Evolutionary conservation across 2,797 vertebrate species (phyloP), one percentile per base, ranked within the genome.

Genomic region (Garrulus glandarius): DNA sequence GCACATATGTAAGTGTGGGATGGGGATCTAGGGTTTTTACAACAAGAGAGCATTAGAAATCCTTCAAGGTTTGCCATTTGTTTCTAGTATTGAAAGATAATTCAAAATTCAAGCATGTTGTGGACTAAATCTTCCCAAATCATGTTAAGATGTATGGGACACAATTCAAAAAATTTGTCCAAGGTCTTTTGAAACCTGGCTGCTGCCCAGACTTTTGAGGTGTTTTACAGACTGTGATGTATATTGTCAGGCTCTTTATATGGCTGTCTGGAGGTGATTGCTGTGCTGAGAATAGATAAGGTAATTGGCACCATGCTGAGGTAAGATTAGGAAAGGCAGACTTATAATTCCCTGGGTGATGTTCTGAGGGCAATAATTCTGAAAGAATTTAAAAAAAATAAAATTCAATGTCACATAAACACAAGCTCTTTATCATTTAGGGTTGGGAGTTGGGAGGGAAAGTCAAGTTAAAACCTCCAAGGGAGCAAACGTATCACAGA

Each of bases 201-300:
- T 69, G 26, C 26, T 65, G 44, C 72, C 63, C 83, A 95, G 84
- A 49, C 18, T 85, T 91, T 71, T 85, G 56, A 85, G 61, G 72
- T 90, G 53, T 78, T 88, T 81, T 78, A 47, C 36, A 86, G 72
- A 86, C 30, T 72, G 23, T 49, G 50, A 92, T 90, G 43, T 64
- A 39, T 71, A 85, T 57, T 83, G 82, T 84, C 69, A 90, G 39
- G 52, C 12, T 84, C 80, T 86, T 95, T 84, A 65, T 90, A 75
- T 41, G 61, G 39, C 39, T 2, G 29, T 82, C 80, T 95, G 76
- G 72, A 93, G 50, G 65, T 88, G 85, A 82, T 34, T 63, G n/a
- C 46, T 92, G 36, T 90, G 80, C 77, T 92, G 69, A 90, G 87
- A 92, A 86, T 13, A 95, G 87, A 90, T 93, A 96, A 95, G 32